Evolutionary conservation across 2,797 vertebrate species (phyloP).

Genomic region (Rallus crepitans): DNA sequence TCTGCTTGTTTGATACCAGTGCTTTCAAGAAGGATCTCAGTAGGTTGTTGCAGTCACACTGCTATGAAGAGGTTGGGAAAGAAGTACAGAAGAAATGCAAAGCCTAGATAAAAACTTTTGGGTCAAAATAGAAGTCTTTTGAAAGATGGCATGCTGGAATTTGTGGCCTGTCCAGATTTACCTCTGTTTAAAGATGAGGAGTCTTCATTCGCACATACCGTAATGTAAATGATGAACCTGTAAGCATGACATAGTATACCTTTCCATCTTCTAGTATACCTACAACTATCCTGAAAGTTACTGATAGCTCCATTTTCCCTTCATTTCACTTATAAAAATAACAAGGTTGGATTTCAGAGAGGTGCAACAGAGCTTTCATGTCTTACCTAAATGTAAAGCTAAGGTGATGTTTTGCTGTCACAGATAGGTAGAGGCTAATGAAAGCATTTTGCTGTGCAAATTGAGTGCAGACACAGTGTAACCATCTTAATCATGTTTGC

Average conservation of each 20-base stretch:
- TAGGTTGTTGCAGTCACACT: not conserved
- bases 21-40: not conserved
- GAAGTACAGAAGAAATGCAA: not conserved
- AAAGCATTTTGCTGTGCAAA: not conserved
- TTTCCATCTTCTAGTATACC: not conserved
- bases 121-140: not conserved
- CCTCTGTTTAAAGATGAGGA: not conserved
- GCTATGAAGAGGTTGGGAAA: not conserved
- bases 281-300: not conserved
- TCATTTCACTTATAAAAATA: not conserved
- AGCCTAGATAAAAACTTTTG: not conserved
- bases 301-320: not conserved
- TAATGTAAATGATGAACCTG: not conserved
- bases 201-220: not conserved
- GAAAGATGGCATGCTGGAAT: not conserved
- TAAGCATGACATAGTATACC: not conserved
- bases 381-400: not conserved
- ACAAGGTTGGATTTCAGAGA: not conserved
- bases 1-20: not conserved
- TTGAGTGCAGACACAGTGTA: not conserved
- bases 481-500: not conserved
- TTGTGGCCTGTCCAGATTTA: not conserved
- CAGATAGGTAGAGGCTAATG: not conserved
- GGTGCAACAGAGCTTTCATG: not conserved
- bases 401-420: not conserved